Base-by-base conservation (phyloP, 2,888 invertebrate genomes). In the Omphaloscelis lunosa region DNA sequence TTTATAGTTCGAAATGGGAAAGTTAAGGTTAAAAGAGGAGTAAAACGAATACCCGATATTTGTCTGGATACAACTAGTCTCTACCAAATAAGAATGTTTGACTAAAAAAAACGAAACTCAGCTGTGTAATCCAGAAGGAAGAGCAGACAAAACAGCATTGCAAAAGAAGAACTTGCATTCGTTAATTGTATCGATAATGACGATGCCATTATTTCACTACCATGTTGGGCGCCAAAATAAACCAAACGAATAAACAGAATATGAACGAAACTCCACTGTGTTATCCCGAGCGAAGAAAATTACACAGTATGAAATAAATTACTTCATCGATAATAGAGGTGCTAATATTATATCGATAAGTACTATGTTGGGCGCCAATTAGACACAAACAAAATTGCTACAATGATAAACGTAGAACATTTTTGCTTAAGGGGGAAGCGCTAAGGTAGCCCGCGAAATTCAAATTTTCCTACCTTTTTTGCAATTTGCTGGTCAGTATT, bases 171-270 rank as follows among this genome's bases (percentile, higher is more conserved):
- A 51, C 41, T 0, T 11, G 12, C 8, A 41, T 58, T n/a, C 12
- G 7, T 29, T 48, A 29, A 0, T 59, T 41, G 8, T 45, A 23
- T 56, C 7, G 15, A 59, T 20, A 12, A 17, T n/a, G 29, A 6
- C 1, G 17, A 51, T 51, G n/a, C 20, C 20, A 39, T 48, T 39
- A 39, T 29, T 15, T n/a, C 23, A 45, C 8, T 61, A 45, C 56
- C 48, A 51, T 27, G 39, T 58, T 77, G 79, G 79, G 59, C 71
- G 70, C 79, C 79, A 77, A 79, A 51, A 70, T 51, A 8, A 11
- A 58, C 3, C 3, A 27, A 27, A 27, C 34, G 23, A 11, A 6
- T 39, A 48, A 23, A 39, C 23, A 29, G 27, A 17, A 17, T 41
- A n/a, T 39, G 29, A 66, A n/a, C 4, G n/a, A 45, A 71, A 6